Conservation (phyloP, 2,888 invertebrate genomes). For the Coelogynopora nodosa region DNA sequence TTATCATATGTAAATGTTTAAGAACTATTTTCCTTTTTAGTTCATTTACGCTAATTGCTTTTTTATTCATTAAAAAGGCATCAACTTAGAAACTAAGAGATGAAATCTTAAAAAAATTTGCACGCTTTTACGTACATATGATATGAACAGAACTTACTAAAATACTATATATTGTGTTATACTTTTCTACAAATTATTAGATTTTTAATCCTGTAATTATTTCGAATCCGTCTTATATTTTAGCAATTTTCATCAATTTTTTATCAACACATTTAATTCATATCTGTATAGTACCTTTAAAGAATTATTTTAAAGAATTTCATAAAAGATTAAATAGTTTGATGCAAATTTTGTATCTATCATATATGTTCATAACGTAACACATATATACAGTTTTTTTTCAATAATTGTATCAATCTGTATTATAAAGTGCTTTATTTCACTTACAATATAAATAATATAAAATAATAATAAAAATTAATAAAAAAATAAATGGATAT, state of each 20-base stretch:
- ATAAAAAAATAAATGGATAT: background rate
- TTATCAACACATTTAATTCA: background rate
- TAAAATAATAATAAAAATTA: background rate
- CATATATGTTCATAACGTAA: background rate
- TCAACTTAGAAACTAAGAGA: background rate
- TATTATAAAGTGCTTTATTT: background rate
- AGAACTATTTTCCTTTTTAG: background rate
- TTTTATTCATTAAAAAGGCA: background rate
- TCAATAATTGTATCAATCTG: background rate
- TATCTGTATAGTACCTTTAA: background rate
- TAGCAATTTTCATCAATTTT: background rate
- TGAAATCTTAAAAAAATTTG: background rate
- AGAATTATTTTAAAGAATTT: background rate
- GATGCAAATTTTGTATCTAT: background rate
- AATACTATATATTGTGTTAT: background rate
- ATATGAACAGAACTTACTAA: background rate
- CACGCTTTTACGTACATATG: background rate
- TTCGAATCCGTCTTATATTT: background rate
- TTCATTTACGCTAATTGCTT: background rate
- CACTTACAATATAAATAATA: background rate
- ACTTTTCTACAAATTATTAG: background rate
- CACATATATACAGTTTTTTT: background rate
- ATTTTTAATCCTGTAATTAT: background rate
- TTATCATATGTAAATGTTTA: background rate
- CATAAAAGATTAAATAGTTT: background rate